Percentiles rank a stretch among this genome's conserved stretches.
Conservation (phyloP, 2,888 invertebrate genomes). For the Hemithea aestivaria region DNA sequence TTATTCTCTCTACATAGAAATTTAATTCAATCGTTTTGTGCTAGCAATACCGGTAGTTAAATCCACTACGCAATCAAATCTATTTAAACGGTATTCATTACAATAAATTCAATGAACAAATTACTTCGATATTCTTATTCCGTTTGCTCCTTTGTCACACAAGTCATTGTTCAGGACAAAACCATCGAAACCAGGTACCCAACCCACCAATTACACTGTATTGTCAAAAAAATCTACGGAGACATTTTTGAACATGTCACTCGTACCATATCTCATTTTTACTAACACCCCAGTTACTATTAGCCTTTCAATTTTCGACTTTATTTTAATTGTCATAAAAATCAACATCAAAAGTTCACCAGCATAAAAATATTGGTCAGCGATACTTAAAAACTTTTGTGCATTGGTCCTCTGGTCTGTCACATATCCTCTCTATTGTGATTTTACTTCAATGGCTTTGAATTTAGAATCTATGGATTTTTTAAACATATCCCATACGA, state of each 20-base stretch:
- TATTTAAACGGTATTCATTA: conserved; percentile 43
- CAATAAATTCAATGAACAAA: conserved; percentile 54
- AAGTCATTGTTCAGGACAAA: conserved; percentile 69
- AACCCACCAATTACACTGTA: conserved; percentile 75
- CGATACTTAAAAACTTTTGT: conserved; percentile 66
- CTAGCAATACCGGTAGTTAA: conserved; percentile 2
- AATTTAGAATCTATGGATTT: conserved; percentile 55
- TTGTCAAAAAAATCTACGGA: conserved; percentile 69
- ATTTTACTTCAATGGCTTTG: conserved; percentile 59
- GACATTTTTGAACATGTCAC: conserved; percentile 76
- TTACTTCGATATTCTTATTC: conserved; percentile 64
- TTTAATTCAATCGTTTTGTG: too few species aligned
- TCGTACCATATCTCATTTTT: conserved; percentile 33
- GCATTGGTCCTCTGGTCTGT: conserved; percentile 68
- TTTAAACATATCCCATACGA: conserved; percentile 45
- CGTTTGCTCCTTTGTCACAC: conserved; percentile 56
- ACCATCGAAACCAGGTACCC: conserved; percentile 73
- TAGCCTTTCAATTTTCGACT: conserved; percentile 29
- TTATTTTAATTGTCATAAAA: conserved; percentile 22
- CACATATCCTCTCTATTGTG: conserved; percentile 76
- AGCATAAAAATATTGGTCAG: conserved; percentile 33
- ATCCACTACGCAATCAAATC: conserved; percentile 29
- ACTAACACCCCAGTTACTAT: not conserved
- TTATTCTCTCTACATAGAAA: too few species aligned
- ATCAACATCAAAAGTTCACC: not conserved